Evolutionary conservation across 2,888 invertebrate genomes (phyloP).

Genomic region (Ditula angustiorana): DNA sequence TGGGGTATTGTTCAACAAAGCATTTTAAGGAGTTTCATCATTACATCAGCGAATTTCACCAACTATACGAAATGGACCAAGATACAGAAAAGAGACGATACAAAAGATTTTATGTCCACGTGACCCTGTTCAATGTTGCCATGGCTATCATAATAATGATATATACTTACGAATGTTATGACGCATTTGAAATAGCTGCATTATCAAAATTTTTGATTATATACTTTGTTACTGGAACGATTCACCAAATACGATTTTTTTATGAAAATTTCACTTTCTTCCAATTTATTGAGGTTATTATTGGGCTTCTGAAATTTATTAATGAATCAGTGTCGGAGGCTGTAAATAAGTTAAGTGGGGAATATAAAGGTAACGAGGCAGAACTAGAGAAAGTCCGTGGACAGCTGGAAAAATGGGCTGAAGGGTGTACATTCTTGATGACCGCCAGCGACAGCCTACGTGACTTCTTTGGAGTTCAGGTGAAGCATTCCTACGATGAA

Average conservation of each 20-base stretch:
- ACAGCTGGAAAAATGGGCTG: neutral
- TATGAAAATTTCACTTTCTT: neutral
- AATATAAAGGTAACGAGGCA: neutral
- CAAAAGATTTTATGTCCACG: neutral
- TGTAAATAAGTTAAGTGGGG: neutral
- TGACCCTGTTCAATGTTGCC: neutral
- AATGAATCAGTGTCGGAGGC: neutral
- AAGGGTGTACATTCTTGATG: neutral
- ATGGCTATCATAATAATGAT: neutral
- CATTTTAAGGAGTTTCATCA: too few species aligned
- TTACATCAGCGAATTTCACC: neutral
- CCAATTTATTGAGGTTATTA: neutral
- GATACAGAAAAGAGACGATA: neutral
- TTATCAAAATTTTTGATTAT: neutral
- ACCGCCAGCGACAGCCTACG: neutral
- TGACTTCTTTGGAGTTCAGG: constrained; percentile 1
- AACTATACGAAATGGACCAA: neutral
- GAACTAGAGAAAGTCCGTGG: neutral
- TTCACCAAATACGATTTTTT: neutral
- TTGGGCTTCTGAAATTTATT: neutral
- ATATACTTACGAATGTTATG: neutral
- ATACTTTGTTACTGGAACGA: neutral
- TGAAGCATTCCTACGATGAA: neutral
- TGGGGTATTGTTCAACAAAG: neutral
- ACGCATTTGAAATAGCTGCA: neutral